Evolutionary conservation across 1,140 invertebrate species (phyloP).

Genomic region (Calosoma granatense): DNA sequence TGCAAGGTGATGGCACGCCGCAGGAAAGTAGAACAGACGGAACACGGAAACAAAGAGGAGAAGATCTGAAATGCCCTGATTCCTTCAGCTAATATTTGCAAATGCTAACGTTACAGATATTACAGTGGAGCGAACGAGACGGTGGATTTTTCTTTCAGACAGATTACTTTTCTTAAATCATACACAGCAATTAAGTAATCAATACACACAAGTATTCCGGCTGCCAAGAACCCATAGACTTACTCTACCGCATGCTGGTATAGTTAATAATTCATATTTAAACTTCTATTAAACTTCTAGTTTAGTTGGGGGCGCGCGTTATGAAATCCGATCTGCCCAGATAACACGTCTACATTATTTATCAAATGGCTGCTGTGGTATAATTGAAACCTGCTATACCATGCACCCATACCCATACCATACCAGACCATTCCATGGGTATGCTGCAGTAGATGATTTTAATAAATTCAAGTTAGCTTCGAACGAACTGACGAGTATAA

Average conservation of each 20-base stretch:
- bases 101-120: not conserved
- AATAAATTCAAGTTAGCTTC: not conserved
- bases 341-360: constrained; percentile 9
- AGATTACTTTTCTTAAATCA: no score
- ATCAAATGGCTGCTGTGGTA: not conserved
- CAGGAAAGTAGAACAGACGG: not conserved
- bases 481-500: not conserved
- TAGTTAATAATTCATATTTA: not conserved
- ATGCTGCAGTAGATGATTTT: constrained; percentile 3
- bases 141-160: no score
- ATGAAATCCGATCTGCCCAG: constrained; percentile 8
- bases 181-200: no score
- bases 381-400: constrained; percentile 9
- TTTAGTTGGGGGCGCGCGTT: no score
- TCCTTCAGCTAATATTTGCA: not conserved
- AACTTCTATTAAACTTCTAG: not conserved
- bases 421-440: not conserved
- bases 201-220: no score
- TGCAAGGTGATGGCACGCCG: not conserved
- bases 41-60: not conserved
- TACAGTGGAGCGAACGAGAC: no score
- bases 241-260: no score
- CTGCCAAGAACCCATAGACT: no score
- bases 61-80: not conserved
- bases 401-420: no score